Percentiles rank a stretch among this genome's conserved stretches.
Evolutionary conservation across 2,888 invertebrate genomes (phyloP).

Genomic region (Drosophila aldrichi): DNA sequence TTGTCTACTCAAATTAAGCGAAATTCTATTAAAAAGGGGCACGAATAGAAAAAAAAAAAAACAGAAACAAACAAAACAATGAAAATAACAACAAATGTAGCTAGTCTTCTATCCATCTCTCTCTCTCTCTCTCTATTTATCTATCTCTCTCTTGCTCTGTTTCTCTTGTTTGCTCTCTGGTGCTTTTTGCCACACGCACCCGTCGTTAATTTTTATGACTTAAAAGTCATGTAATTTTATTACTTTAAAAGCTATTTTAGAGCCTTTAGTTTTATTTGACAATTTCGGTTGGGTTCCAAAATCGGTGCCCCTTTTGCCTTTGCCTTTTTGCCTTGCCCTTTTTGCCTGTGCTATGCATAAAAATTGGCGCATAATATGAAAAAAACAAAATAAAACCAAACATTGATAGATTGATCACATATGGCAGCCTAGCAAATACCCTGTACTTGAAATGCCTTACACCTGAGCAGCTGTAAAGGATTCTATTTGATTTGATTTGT

Average conservation of each 20-base stretch:
- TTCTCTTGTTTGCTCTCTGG: constrained; percentile 14
- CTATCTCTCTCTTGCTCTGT: neutral
- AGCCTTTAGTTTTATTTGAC: constrained; percentile 81
- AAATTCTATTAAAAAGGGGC: constrained; percentile 76
- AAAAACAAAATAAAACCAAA: constrained; percentile 41
- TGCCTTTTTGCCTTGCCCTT: constrained; percentile 7
- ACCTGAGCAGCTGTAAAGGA: too few species aligned
- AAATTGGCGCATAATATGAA: constrained; percentile 71
- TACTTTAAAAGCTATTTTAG: constrained; percentile 82
- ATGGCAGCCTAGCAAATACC: constrained; percentile 13
- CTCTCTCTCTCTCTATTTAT: neutral
- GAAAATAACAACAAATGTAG: constrained; percentile 56
- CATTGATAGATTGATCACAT: constrained; percentile 1
- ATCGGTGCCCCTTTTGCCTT: constrained; percentile 39
- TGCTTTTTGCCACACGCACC: constrained; percentile 73
- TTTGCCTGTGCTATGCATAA: constrained; percentile 64
- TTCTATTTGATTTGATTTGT: too few species aligned
- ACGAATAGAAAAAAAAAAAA: constrained; percentile 28
- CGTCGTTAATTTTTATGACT: constrained; percentile 80
- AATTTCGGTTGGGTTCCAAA: constrained; percentile 51
- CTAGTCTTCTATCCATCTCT: constrained; percentile 31
- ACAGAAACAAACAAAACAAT: constrained; percentile 63
- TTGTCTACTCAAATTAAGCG: constrained; percentile 73
- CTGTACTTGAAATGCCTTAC: constrained; percentile 7
- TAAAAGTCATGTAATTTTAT: constrained; percentile 78